Evolutionary conservation across 2,113 vertebrate species (phyloP), one percentile per base, ranked within the genome.

Genomic region (Oryzias celebensis): DNA sequence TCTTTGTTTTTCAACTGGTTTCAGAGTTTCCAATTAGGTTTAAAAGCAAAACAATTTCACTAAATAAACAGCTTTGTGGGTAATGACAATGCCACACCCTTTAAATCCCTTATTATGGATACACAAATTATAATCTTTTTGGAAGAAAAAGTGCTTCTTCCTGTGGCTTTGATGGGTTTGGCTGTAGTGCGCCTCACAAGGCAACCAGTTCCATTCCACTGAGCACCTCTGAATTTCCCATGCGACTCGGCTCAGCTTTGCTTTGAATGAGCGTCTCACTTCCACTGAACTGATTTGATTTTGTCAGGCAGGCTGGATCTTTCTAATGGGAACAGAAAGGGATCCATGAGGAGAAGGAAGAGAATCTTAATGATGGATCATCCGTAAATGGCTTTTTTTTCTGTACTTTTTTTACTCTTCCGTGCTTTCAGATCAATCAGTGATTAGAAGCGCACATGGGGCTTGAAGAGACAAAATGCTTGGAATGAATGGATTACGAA

Each of bases 211-310:
- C 61, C 59, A 71, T 75, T 75, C 54, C 46, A 68, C 47, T 45
- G 49, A 66, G 75, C 63, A 52, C 71, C 63, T 63, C 54, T 52
- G 63, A 54, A 86, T 76, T 80, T 80, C 76, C 74, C 71, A 22
- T 0, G 71, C 80, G 83, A 67, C 45, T 22, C 52, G 45, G 14
- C 62, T 80, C 47, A 8, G 3, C 62, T 70, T 52, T 46, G 53
- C 62, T 52, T 71, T 20, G 52, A 73, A 62, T 52, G 75, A 71
- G 65, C 51, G 62, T 64, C 73, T 75, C 60, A 22, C 73, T 73
- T 51, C 60, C 5, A 10, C 54, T 74, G 77, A 81, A 71, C 73
- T 48, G 76, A 72, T 76, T 52, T 67, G 48, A 56, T 61, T 62
- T 71, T 62, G n/a, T 46, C 52, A 62, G 68, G 63, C 42, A 31